Base-by-base conservation (phyloP, 2,797 vertebrate species). In the Gadopsis bispinosus region DNA sequence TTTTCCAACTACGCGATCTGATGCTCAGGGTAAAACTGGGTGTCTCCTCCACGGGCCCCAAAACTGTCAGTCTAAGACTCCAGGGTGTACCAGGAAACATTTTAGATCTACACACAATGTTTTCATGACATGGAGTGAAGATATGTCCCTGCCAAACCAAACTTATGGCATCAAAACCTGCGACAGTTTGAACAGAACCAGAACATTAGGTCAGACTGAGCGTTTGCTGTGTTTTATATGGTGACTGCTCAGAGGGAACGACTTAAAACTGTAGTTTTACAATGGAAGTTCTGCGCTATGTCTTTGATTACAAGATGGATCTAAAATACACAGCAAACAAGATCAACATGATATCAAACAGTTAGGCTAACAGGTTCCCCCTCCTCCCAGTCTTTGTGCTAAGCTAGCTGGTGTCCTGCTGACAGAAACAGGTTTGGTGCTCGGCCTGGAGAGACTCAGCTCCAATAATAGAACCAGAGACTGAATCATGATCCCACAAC, bases 381-480 rank as follows among this genome's bases (percentile, higher is more conserved):
- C 12, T 65, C 2, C 19, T 43, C 4, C n/a, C 29, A 31, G 7
- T 47, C 17, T 13, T 14, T 51, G 56, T 72, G 76, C 73, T 84
- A 78, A 78, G 77, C 26, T 70, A 80, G 48, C 26, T 56, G 73
- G 45, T 73, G 80, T 67, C 55, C 65, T 50, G 41, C 41, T 73
- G 61, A 83, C 53, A 62, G 75, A 19, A 70, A 68, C 60, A 66
- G 83, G 58, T 75, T 82, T 71, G 60, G 77, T 60, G 48, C 69
- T 73, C 39, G 19, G 65, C 55, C 81, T 6, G 16, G 31, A 61
- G 78, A 71, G 53, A 76, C 22, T 64, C 65, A 9, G 70, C 59
- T 72, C 85, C 82, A 78, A 58, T 69, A 88, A 86, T 87, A 89
- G 90, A 80, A 63, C 9, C 43, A 20, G 61, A 81, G 61, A 33